Evolutionary conservation across 2,888 invertebrate species (phyloP).

Genomic region (Diarsia mendica): DNA sequence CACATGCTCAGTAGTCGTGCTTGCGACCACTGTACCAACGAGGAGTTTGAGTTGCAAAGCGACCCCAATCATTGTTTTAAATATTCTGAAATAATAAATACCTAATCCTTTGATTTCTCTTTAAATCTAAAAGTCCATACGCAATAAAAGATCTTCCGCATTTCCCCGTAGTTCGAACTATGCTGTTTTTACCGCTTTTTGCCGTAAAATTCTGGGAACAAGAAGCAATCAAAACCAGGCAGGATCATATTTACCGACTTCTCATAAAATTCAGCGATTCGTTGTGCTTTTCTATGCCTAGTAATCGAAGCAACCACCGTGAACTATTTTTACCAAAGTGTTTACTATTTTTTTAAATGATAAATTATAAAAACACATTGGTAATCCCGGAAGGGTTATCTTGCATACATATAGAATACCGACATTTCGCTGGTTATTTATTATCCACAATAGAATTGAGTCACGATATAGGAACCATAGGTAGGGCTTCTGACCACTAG

Average conservation of each 20-base stretch:
- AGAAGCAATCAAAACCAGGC: neutral
- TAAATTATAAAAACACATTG: neutral
- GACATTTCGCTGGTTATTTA: neutral
- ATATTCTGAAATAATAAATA: neutral
- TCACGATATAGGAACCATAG: too few relatives aligned
- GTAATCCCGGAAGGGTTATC: neutral
- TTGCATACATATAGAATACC: neutral
- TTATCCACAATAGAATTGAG: too few relatives aligned
- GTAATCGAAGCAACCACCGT: neutral
- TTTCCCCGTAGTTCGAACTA: neutral
- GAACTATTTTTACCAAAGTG: neutral
- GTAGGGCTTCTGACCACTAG: neutral
- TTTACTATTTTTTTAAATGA: too few relatives aligned
- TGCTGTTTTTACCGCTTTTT: neutral
- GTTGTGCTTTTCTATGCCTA: neutral
- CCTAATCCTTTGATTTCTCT: conserved; percentile 10
- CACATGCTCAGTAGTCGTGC: too few relatives aligned
- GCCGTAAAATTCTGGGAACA: neutral
- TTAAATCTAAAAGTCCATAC: neutral
- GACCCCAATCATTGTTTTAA: neutral
- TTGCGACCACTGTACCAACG: too few relatives aligned
- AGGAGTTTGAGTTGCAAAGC: neutral
- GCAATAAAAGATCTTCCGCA: conserved; percentile 5
- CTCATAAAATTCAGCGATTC: neutral
- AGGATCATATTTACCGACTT: neutral